Conservation (phyloP, 2,113 vertebrate genomes). For the Motacilla tschutschensis region DNA sequence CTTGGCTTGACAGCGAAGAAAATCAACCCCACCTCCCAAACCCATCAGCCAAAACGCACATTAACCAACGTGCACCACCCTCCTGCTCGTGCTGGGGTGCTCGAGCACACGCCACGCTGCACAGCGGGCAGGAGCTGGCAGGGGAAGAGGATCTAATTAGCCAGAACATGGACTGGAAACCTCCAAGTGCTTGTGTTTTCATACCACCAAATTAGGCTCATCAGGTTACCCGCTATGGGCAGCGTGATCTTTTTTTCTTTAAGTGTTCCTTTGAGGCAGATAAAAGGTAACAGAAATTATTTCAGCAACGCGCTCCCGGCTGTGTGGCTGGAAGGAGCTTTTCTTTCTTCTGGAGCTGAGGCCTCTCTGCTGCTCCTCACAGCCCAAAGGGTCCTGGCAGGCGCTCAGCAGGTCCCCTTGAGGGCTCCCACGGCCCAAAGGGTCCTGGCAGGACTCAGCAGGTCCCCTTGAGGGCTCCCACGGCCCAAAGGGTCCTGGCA, state of each 20-base stretch:
- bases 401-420: not conserved
- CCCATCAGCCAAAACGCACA: accelerated
- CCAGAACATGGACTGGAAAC: not conserved
- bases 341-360: not conserved
- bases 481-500: accelerated
- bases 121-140: not conserved
- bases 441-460: not conserved
- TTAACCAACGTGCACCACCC: not conserved
- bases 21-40: not conserved
- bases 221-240: not conserved
- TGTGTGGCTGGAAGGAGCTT: not conserved
- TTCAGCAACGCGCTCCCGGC: not conserved
- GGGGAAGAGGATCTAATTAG: constrained; percentile 6
- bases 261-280: constrained; percentile 34
- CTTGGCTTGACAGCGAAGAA: not conserved
- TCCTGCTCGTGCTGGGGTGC: not conserved
- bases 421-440: not conserved
- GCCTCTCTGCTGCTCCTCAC: not conserved
- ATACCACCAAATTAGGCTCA: constrained; percentile 32
- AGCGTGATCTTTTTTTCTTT: constrained; percentile 24
- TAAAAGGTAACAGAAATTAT: constrained; percentile 34
- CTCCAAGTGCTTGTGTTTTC: constrained; percentile 19
- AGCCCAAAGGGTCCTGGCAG: accelerated
- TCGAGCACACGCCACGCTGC: not conserved
- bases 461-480: not conserved